These are phyloP conservation scores for Cryptocephalus moraei DNA, from an alignment of 2,888 invertebrate genomes.

Conservation along the genomic window DNA sequence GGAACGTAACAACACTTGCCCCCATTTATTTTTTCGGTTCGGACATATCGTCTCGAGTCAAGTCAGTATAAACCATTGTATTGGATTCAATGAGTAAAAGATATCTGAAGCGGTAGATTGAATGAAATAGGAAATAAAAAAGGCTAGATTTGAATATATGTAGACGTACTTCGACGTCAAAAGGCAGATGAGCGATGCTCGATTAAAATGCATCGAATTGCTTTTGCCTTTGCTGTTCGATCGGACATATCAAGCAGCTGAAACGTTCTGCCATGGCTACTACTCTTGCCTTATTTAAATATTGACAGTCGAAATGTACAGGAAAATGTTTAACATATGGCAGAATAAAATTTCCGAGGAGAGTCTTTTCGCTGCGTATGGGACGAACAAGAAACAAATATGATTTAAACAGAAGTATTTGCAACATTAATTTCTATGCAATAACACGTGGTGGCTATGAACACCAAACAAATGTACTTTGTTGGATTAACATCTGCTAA, in stretches of 20 bases:
- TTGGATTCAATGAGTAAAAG: background rate
- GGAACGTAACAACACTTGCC: too few species aligned
- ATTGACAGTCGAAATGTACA: conserved; percentile 10
- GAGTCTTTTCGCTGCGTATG: too few species aligned
- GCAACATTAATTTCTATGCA: too few species aligned
- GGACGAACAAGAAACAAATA: too few species aligned
- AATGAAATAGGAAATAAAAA: conserved; percentile 10
- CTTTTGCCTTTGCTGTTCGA: background rate
- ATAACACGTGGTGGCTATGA: too few species aligned
- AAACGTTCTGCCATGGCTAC: too few species aligned
- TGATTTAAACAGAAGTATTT: too few species aligned
- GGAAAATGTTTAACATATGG: too few species aligned
- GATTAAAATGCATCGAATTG: conserved; percentile 16
- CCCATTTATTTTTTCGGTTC: too few species aligned
- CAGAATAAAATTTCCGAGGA: too few species aligned
- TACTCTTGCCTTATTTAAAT: conserved; percentile 10
- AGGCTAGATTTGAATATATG: conserved; percentile 5
- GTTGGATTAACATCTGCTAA: too few species aligned
- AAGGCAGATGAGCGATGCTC: conserved; percentile 16
- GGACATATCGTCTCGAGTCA: background rate
- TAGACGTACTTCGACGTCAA: conserved; percentile 14
- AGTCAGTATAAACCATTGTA: conserved; percentile 5
- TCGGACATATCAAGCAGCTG: background rate
- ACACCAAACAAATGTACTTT: too few species aligned
- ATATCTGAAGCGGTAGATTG: conserved; percentile 3